Evolutionary conservation across 2,888 invertebrate genomes (phyloP).

Genomic region (Eretmocerus hayati): DNA sequence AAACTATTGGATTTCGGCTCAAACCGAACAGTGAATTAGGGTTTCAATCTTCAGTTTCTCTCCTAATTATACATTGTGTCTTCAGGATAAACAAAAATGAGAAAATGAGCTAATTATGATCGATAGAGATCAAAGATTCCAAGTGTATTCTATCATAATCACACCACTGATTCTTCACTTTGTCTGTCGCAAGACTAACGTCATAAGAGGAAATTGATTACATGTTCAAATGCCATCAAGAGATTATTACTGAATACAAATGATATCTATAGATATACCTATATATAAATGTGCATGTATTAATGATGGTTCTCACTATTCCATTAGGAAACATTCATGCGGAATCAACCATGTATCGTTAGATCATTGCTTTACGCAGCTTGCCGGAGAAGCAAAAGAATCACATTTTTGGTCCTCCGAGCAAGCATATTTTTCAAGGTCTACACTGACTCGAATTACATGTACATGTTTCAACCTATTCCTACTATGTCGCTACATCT

Average conservation of each 20-base stretch:
- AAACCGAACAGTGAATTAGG: constrained; percentile 27
- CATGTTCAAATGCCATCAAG: constrained; percentile 34
- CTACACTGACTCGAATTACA: constrained; percentile 36
- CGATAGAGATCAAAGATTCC: background rate
- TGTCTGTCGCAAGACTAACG: constrained; percentile 5
- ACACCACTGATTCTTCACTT: background rate
- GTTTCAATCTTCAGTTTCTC: constrained; percentile 30
- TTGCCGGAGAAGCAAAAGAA: constrained; percentile 46
- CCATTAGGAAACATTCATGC: no score
- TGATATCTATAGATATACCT: constrained; percentile 33
- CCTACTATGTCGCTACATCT: no score
- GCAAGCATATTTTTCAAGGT: constrained; percentile 46
- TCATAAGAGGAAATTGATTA: constrained; percentile 29
- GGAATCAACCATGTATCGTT: constrained; percentile 32
- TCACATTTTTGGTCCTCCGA: constrained; percentile 43
- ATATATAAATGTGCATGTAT: constrained; percentile 31
- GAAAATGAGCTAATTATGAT: no score
- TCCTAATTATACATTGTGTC: no score
- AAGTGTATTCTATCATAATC: background rate
- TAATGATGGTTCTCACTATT: constrained; percentile 30
- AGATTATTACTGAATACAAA: constrained; percentile 37
- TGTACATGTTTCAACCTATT: constrained; percentile 36
- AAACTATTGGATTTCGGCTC: constrained; percentile 22
- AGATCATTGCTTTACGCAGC: constrained; percentile 31
- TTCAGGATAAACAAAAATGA: no score